Evolutionary conservation across 2,797 vertebrate genomes (phyloP).

Genomic region (Valencia hispanica): DNA sequence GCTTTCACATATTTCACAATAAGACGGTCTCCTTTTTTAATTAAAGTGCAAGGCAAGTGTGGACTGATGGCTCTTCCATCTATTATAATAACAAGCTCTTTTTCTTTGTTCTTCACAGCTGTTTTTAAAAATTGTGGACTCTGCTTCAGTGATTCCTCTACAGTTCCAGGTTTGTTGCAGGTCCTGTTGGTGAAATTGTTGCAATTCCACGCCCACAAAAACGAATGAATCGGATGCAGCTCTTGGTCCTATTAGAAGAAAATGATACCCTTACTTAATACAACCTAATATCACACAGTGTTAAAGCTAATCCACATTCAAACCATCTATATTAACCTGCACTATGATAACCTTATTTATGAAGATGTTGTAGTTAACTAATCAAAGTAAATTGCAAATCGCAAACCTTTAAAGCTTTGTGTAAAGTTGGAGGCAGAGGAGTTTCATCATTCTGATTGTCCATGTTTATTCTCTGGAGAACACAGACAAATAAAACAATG

Average conservation of each 20-base stretch:
- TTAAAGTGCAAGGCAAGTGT: slow-evolving; percentile 50
- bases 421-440: fast-evolving
- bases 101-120: background rate
- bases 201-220: background rate
- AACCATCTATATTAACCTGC: no score
- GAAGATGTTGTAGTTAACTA: background rate
- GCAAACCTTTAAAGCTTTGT: background rate
- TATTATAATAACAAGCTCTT: slow-evolving; percentile 48
- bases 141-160: slow-evolving; percentile 25
- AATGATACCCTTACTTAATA: background rate
- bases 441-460: background rate
- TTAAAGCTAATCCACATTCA: background rate
- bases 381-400: no score
- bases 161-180: slow-evolving; percentile 32
- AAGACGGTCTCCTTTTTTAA: background rate
- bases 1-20: slow-evolving; percentile 34
- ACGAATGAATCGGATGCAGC: slow-evolving; percentile 28
- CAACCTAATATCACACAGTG: background rate
- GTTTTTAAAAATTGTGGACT: background rate
- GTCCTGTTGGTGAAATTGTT: fast-evolving
- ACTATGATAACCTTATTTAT: background rate
- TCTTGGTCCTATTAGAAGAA: slow-evolving; percentile 12
- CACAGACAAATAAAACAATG: background rate
- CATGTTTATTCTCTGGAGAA: background rate
- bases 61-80: slow-evolving; percentile 27